phyloP scores from a whole-genome alignment of 2,888 invertebrate species.

The Phasia obesa region DNA sequence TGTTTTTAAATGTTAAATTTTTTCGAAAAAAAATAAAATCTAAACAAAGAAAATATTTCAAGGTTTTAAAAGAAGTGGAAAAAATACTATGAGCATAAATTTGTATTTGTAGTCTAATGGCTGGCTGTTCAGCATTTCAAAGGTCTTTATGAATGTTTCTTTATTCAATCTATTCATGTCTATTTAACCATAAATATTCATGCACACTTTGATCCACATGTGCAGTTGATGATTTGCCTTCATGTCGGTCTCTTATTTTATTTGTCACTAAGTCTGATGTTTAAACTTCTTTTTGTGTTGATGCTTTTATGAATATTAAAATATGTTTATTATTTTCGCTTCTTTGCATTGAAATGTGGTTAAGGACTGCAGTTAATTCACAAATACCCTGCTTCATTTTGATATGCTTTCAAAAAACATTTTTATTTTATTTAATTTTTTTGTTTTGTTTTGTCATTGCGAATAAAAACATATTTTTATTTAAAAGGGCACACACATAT shows the following conservation, averaged over 20 bases:
- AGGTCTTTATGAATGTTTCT: slow-evolving; percentile 30
- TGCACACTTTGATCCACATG: slow-evolving; percentile 7
- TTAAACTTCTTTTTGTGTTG: slow-evolving; percentile 18
- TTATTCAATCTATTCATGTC: slow-evolving; percentile 46
- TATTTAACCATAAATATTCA: slow-evolving; percentile 53
- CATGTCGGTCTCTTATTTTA: slow-evolving; percentile 13
- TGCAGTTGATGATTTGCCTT: slow-evolving; percentile 20
- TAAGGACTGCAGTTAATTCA: background rate
- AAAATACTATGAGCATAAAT: slow-evolving; percentile 1
- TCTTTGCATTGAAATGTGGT: slow-evolving; percentile 23
- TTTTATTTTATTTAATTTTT: too few species aligned
- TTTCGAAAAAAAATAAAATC: background rate
- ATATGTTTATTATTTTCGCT: slow-evolving; percentile 46
- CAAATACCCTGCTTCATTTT: background rate
- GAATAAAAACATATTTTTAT: too few species aligned
- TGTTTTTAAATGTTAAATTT: background rate
- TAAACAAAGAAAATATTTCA: slow-evolving; percentile 59
- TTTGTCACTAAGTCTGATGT: slow-evolving; percentile 35
- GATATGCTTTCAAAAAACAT: background rate
- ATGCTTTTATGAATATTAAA: slow-evolving; percentile 65
- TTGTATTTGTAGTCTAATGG: slow-evolving; percentile 33
- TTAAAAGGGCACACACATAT: too few species aligned
- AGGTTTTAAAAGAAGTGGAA: slow-evolving; percentile 36
- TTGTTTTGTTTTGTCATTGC: background rate
- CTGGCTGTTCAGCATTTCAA: slow-evolving; percentile 34